phyloP scores from a whole-genome alignment of 1,140 invertebrate species.

The Formica selysi region DNA sequence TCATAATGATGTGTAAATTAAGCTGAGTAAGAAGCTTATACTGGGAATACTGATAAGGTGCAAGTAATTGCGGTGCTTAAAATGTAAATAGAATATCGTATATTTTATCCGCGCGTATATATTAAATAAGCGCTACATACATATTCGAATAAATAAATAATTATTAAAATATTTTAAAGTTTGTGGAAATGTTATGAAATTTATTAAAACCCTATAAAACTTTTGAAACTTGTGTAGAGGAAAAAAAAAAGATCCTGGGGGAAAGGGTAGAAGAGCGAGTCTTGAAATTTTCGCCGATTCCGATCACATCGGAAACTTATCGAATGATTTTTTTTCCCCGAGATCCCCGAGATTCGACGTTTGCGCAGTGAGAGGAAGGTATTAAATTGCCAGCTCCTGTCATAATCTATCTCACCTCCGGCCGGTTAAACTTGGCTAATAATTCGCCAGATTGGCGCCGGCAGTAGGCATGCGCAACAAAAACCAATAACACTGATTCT shows the following conservation, averaged over 20 bases:
- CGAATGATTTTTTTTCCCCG: slow-evolving; percentile 45
- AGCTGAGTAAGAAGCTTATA: neutral
- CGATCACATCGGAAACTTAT: slow-evolving; percentile 43
- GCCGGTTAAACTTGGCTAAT: slow-evolving; percentile 84
- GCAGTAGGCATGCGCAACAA: slow-evolving; percentile 84
- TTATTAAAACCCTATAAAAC: slow-evolving; percentile 15
- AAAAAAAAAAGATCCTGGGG: slow-evolving; percentile 13
- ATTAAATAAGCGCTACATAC: neutral
- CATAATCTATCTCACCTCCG: slow-evolving; percentile 77
- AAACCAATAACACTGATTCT: slow-evolving; percentile 84
- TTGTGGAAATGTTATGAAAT: slow-evolving; percentile 15
- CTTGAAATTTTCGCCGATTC: slow-evolving; percentile 27
- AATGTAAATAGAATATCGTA: slow-evolving; percentile 24
- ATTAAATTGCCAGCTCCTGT: slow-evolving; percentile 76
- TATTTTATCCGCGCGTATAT: neutral
- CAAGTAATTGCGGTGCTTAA: slow-evolving; percentile 23
- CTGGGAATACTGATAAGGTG: slow-evolving; percentile 16
- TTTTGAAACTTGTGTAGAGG: neutral
- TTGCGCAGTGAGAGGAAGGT: slow-evolving; percentile 51
- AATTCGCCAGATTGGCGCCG: slow-evolving; percentile 85
- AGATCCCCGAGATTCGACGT: slow-evolving; percentile 45
- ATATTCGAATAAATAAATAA: slow-evolving; percentile 3
- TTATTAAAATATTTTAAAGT: neutral
- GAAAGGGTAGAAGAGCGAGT: neutral
- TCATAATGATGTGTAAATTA: slow-evolving; percentile 47